Base-by-base conservation (phyloP, 2,113 vertebrate genomes). In the Dinomys branickii region DNA sequence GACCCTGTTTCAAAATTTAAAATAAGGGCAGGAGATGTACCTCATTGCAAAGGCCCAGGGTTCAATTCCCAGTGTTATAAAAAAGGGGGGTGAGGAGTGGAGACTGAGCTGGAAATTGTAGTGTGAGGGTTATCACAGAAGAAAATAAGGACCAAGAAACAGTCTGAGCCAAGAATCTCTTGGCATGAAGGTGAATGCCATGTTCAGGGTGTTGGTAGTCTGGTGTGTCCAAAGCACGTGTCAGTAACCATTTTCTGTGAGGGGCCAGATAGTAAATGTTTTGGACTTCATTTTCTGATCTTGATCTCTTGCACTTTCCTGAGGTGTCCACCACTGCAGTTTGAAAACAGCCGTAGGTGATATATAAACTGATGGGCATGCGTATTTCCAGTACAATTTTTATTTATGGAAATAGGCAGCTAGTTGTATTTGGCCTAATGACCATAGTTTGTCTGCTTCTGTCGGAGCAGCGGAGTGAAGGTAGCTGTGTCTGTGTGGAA, bases 71-170 rank as follows among this genome's bases (percentile, higher is more conserved):
- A 75, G 5, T 12, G 41, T 73, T 41, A 38, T 73, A 26, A 41
- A 41, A n/a, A 67, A n/a, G 33, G 20, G 19, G 16, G 20, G 69
- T 22, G 69, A 3, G n/a, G 38, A 4, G 38, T 96, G 61, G 63
- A 63, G 7, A 65, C 80, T 88, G 61, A 94, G 35, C 84, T 89
- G 30, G 78, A 22, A 69, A 82, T 88, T 94, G 44, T 91, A 89
- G 52, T 82, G 20, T 58, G n/a, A 77, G 58, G 63, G 47, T 92
- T 19, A 75, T 85, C 71, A 61, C 52, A 59, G 38, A 86, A 83
- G 56, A 59, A 75, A 77, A 69, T 59, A 17, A 52, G 71, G 71
- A 69, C 17, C 44, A 30, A 94, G 71, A 73, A 85, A 56, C 30
- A 75, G 67, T 91, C 38, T 75, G 26, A 47, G 30, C 41, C 11